Evolutionary conservation across 2,797 vertebrate species (phyloP), one percentile per base, ranked within the genome.

Genomic region (Cygnus olor): DNA sequence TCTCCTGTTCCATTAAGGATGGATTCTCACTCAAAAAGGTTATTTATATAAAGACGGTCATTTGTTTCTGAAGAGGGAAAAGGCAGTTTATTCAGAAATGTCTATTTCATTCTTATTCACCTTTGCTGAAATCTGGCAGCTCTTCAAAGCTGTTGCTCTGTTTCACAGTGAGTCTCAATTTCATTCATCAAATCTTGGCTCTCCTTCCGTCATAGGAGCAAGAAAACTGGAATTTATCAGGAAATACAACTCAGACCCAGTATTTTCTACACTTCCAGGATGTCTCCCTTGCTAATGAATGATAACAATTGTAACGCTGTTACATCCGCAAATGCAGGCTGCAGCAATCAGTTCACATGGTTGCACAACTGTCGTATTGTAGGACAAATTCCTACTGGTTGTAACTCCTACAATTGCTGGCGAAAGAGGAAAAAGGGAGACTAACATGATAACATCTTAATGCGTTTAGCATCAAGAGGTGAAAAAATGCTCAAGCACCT

Each of bases 71-170:
- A 90, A 86, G 77, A 88, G 69, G 25, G 57, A 42, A 88, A 93
- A 89, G 63, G 76, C 73, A 76, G 70, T 69, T 91, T 69, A 58
- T 83, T 83, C 74, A 80, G 78, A 96, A 89, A 93, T 34, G 82
- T 49, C 65, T 81, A 5, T 49, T 94, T 89, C 71, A 91, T 86
- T 87, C 93, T 88, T 74, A 61, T 51, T 82, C 88, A 93, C 88
- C 83, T 90, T 89, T 58, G 57, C 88, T 91, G 88, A 88, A 93
- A 91, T 58, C 83, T 94, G 95, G 93, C 95, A 94, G 80, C 79
- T 94, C 78, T 89, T 94, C 96, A 97, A 93, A 93, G 84, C 45
- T 80, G 20, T 80, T 82, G 57, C 61, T 80, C 24, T 82, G 44
- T 79, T 95, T 72, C 63, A 77, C 40, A 69, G 79, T 1, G 15